Evolutionary conservation across 1,140 invertebrate genomes (phyloP).

Genomic region (Tetramorium alpestre): DNA sequence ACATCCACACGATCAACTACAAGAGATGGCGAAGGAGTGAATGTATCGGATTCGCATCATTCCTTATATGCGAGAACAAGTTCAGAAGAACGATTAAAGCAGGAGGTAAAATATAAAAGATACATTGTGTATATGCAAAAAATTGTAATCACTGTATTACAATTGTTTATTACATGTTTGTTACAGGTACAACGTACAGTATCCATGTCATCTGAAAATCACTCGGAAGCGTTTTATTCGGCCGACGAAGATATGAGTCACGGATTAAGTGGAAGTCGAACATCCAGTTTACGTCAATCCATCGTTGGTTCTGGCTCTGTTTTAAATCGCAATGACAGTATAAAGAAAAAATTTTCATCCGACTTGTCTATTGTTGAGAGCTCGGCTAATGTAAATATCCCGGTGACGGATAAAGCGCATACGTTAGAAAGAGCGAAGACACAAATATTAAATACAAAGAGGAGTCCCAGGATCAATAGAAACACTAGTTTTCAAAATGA

Average conservation of each 20-base stretch:
- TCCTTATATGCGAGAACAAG: conserved; percentile 87
- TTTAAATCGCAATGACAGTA: conserved; percentile 84
- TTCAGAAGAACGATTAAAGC: conserved; percentile 86
- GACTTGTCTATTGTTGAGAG: conserved; percentile 86
- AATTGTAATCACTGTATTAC: background rate
- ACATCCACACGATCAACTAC: conserved; percentile 75
- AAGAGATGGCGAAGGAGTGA: conserved; percentile 83
- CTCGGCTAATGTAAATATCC: conserved; percentile 80
- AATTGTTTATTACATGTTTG: conserved; percentile 3
- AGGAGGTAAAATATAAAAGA: conserved; percentile 78
- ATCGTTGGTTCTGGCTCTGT: conserved; percentile 85
- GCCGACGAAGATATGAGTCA: conserved; percentile 94
- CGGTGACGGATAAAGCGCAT: conserved; percentile 79
- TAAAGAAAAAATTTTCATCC: conserved; percentile 86
- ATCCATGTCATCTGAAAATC: conserved; percentile 95
- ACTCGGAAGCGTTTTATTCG: conserved; percentile 95
- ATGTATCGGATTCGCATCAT: conserved; percentile 88
- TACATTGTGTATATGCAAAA: background rate
- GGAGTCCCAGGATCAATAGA: conserved; percentile 75
- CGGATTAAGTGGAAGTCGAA: conserved; percentile 85
- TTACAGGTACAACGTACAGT: conserved; percentile 91
- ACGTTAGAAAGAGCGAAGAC: conserved; percentile 81
- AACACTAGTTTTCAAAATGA: conserved; percentile 72
- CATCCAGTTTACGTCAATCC: conserved; percentile 89
- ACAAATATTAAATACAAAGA: conserved; percentile 68